Evolutionary conservation across 2,113 vertebrate species (phyloP).

Genomic region (Athene noctua): DNA sequence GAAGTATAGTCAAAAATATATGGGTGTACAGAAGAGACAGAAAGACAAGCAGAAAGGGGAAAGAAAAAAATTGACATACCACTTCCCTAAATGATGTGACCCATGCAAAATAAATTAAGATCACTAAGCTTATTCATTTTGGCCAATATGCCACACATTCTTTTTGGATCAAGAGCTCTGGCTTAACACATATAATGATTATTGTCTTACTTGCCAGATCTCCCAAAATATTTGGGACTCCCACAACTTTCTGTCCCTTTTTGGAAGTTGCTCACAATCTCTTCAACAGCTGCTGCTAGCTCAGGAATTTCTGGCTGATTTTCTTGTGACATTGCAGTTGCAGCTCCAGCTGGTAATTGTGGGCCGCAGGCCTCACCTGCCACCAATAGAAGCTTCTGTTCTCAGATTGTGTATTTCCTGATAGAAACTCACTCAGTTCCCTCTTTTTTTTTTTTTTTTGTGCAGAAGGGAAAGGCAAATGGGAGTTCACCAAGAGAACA

Average conservation of each 20-base stretch:
- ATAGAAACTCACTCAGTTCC: neutral
- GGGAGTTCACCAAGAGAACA: neutral
- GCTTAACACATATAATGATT: neutral
- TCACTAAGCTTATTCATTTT: neutral
- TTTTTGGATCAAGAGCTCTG: neutral
- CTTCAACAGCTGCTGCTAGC: neutral
- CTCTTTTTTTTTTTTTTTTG: neutral
- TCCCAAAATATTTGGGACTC: constrained; percentile 19
- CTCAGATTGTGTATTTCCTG: neutral
- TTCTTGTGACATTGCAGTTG: neutral
- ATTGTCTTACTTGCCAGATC: neutral
- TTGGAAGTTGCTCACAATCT: neutral
- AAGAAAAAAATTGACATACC: neutral
- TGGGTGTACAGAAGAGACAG: neutral
- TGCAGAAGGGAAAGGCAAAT: neutral
- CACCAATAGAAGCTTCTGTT: neutral
- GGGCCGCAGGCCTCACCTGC: neutral
- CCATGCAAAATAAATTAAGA: neutral
- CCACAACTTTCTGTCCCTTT: neutral
- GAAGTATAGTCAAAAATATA: neutral
- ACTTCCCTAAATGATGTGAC: neutral
- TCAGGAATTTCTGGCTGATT: constrained; percentile 4
- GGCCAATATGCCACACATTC: neutral
- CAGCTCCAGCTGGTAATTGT: neutral
- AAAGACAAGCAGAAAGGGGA: neutral